A percentile compares a stretch with the other conserved stretches of the same genome.
These are phyloP conservation scores for Hypsibius dujardini DNA, from an alignment of 1,140 invertebrate species.

Conservation along the genomic window DNA sequence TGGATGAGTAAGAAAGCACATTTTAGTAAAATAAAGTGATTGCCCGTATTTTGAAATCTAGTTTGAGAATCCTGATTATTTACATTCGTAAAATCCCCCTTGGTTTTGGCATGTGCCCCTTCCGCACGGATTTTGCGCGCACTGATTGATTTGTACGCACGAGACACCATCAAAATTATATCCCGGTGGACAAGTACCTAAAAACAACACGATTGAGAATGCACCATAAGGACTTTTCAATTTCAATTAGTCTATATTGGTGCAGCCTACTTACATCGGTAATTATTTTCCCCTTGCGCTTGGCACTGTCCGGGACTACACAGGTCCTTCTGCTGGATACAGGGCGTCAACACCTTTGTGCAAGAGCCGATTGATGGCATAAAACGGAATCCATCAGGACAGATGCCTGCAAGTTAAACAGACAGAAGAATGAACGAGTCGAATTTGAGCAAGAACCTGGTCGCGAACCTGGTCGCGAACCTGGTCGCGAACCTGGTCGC, in stretches of 20 bases:
- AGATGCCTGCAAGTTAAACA: constrained; percentile 33
- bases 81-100: neutral
- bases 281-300: neutral
- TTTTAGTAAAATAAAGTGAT: too few relatives aligned
- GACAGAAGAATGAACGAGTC: too few relatives aligned
- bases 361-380: constrained; percentile 49
- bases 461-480: too few relatives aligned
- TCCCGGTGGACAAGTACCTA: neutral
- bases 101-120: neutral
- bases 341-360: constrained; percentile 39
- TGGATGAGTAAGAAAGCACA: too few relatives aligned
- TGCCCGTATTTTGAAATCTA: too few relatives aligned
- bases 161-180: neutral
- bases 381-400: constrained; percentile 51
- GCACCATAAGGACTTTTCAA: too few relatives aligned
- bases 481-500: too few relatives aligned
- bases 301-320: neutral
- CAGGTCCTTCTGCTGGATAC: constrained; percentile 14
- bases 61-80: too few relatives aligned
- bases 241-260: too few relatives aligned
- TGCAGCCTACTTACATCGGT: neutral
- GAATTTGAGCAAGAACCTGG: too few relatives aligned
- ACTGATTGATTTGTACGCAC: constrained; percentile 4
- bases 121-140: neutral
- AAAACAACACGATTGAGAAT: too few relatives aligned